Evolutionary conservation across 1,140 invertebrate genomes (phyloP).

Genomic region (honey bee (Apis mellifera)): Amel_HAv3.1 CM009943.2:4889501-4890000

Average conservation of each 20-base stretch:
- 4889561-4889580: conserved; percentile 65
- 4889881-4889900: conserved; percentile 64
- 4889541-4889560: conserved; percentile 39
- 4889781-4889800: conserved; percentile 64
- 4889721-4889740: conserved; percentile 71
- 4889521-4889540: conserved; percentile 54
- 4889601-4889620: conserved; percentile 54
- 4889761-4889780: conserved; percentile 51
- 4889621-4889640: conserved; percentile 52
- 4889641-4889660: conserved; percentile 53
- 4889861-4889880: conserved; percentile 62
- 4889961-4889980: conserved; percentile 48
- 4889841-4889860: conserved; percentile 67
- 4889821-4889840: conserved; percentile 67
- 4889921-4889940: conserved; percentile 56
- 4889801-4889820: conserved; percentile 68
- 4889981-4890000: conserved; percentile 48
- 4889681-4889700: conserved; percentile 57
- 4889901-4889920: conserved; percentile 58
- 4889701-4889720: conserved; percentile 72
- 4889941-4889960: conserved; percentile 54
- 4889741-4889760: conserved; percentile 55
- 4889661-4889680: conserved; percentile 55
- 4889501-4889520: conserved; percentile 60
- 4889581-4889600: conserved; percentile 58